These are phyloP conservation scores for Metopia argyrocephala DNA, from an alignment of 2,888 invertebrate species.

Conservation along the genomic window DNA sequence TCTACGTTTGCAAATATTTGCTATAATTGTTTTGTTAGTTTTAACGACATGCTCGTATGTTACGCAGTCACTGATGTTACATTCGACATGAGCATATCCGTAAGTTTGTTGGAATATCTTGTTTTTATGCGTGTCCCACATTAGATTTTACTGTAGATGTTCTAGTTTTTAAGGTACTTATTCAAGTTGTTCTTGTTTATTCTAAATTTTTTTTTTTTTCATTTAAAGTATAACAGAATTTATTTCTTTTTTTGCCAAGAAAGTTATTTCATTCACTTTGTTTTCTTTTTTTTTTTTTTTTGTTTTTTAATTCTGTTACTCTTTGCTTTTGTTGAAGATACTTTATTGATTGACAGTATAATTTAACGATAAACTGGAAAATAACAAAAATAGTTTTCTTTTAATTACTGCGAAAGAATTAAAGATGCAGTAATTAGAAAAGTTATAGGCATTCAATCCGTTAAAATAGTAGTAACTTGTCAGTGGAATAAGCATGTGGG, in stretches of 20 bases:
- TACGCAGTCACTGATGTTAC: neutral
- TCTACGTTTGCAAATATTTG: constrained; percentile 47
- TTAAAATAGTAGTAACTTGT: no score
- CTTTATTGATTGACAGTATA: constrained; percentile 41
- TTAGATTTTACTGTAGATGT: constrained; percentile 28
- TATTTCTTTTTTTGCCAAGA: neutral
- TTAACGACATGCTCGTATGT: neutral
- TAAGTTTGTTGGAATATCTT: neutral
- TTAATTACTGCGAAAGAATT: no score
- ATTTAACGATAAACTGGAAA: constrained; percentile 1
- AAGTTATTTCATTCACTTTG: constrained; percentile 51
- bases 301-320: neutral
- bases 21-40: constrained; percentile 53
- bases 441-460: no score
- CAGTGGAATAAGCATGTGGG: no score
- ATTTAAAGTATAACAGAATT: constrained; percentile 4
- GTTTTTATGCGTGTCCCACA: constrained; percentile 29
- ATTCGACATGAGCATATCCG: no score
- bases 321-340: neutral
- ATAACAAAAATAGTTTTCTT: no score
- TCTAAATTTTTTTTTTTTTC: neutral
- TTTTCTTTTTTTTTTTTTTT: constrained; percentile 28
- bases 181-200: constrained; percentile 17
- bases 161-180: constrained; percentile 11
- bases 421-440: no score